Evolutionary conservation across 1,140 invertebrate genomes (phyloP), one percentile per base, ranked within the genome.

Genomic region (Lithobius niger): DNA sequence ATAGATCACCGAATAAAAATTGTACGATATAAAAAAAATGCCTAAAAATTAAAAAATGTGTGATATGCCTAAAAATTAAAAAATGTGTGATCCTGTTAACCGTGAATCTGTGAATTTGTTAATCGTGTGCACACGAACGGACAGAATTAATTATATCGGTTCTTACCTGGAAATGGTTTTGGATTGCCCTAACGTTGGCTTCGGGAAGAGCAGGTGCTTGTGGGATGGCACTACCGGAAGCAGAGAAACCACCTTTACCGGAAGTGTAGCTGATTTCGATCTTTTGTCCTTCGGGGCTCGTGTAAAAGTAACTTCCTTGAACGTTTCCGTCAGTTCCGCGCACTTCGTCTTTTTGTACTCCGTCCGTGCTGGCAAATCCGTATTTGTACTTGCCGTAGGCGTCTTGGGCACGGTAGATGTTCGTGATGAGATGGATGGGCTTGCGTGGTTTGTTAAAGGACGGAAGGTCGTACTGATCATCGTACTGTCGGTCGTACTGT

Each of bases 171-270:
- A 50, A 25, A 27, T 50, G 48, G 3, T 13, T 19, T 27, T 50
- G 13, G 27, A 50, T 50, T 10, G 48, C 48, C 21, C 48, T 3
- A 27, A 50, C 27, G 24, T 50, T 50, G 48, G 48, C 48, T 6
- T 25, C 24, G 27, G 48, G 48, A 22, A 50, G 24, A 25, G 48
- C 24, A 13, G 27, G 24, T 15, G 22, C 6, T 26, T 50, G 48
- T 4, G 48, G 48, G 27, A 50, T 50, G 22, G 48, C 48, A 26
- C 16, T 15, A 27, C 48, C 48, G 24, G 16, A n/a, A 21, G 48
- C 48, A n/a, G 4, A 4, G 27, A 50, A 50, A 26, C 48, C 48
- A 6, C 24, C 4, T 3, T 4, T 27, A 6, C 48, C 48, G 3
- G 48, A 50, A 4, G 3, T 3, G 21, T 50, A 50, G 13, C 21